phyloP scores from a whole-genome alignment of 1,140 invertebrate species.

The Grapholita molesta region DNA sequence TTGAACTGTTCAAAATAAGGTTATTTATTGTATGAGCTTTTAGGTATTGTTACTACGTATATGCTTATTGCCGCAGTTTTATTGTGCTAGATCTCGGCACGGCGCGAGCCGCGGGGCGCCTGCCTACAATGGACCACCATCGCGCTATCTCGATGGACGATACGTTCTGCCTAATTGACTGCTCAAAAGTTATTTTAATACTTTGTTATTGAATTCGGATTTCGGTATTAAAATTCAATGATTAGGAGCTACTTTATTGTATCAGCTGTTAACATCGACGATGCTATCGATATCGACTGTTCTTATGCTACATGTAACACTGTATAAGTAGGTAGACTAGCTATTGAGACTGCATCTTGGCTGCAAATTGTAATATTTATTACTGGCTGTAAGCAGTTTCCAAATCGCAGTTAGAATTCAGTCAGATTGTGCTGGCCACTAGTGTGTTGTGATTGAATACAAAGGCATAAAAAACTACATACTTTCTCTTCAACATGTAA shows the following conservation, averaged over 20 bases:
- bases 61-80: background rate
- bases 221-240: slow-evolving; percentile 28
- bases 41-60: background rate
- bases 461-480: too few relatives aligned
- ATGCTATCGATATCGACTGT: slow-evolving; percentile 21
- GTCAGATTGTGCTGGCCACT: too few relatives aligned
- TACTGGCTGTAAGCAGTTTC: too few relatives aligned
- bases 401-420: too few relatives aligned
- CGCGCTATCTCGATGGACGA: slow-evolving; percentile 71
- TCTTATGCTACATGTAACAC: background rate
- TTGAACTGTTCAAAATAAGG: background rate
- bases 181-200: slow-evolving; percentile 75
- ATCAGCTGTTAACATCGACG: slow-evolving; percentile 17
- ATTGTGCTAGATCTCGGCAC: slow-evolving; percentile 19
- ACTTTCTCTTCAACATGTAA: too few relatives aligned
- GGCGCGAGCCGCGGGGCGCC: slow-evolving; percentile 54
- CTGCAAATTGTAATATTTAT: too few relatives aligned
- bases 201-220: slow-evolving; percentile 68
- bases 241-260: slow-evolving; percentile 18
- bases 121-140: slow-evolving; percentile 70
- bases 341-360: too few relatives aligned
- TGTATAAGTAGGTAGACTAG: background rate
- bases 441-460: too few relatives aligned
- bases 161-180: slow-evolving; percentile 75
- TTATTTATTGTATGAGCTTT: background rate